Evolutionary conservation across 2,797 vertebrate species (phyloP).

Genomic region (Epinephelus malabaricus): DNA sequence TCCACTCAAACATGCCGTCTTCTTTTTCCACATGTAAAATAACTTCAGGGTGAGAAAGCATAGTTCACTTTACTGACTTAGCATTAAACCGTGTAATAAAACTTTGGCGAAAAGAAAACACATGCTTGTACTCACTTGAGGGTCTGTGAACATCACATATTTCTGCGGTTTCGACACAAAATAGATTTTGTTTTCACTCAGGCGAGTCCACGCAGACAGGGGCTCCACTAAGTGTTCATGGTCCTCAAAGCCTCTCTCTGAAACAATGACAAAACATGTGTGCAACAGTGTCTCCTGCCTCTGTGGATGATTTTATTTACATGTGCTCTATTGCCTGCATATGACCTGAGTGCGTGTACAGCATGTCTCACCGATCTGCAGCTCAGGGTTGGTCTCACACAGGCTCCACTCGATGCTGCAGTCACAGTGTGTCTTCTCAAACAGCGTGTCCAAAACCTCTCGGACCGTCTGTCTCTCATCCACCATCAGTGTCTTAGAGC

Average conservation of each 20-base stretch:
- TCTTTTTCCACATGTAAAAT: slow-evolving; percentile 91
- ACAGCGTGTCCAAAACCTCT: slow-evolving; percentile 91
- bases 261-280: slow-evolving; percentile 22
- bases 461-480: slow-evolving; percentile 90
- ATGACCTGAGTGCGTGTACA: neutral
- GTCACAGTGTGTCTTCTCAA: slow-evolving; percentile 94
- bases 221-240: slow-evolving; percentile 91
- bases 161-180: slow-evolving; percentile 90
- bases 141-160: slow-evolving; percentile 92
- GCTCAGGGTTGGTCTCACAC: slow-evolving; percentile 90
- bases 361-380: slow-evolving; percentile 88
- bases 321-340: neutral
- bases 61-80: neutral
- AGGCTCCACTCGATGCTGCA: slow-evolving; percentile 89
- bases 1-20: slow-evolving; percentile 78
- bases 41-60: slow-evolving; percentile 77
- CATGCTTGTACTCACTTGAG: slow-evolving; percentile 85
- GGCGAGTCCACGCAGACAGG: slow-evolving; percentile 90
- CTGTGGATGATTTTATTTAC: neutral
- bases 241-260: slow-evolving; percentile 94
- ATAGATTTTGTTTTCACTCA: slow-evolving; percentile 89
- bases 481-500: slow-evolving; percentile 93
- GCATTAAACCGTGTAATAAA: neutral
- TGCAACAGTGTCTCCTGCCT: neutral
- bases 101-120: neutral